A percentile compares a stretch with the other conserved stretches of the same genome.
Evolutionary conservation across 2,888 invertebrate species (phyloP).

Genomic region (Amblyjoppa fuscipennis): DNA sequence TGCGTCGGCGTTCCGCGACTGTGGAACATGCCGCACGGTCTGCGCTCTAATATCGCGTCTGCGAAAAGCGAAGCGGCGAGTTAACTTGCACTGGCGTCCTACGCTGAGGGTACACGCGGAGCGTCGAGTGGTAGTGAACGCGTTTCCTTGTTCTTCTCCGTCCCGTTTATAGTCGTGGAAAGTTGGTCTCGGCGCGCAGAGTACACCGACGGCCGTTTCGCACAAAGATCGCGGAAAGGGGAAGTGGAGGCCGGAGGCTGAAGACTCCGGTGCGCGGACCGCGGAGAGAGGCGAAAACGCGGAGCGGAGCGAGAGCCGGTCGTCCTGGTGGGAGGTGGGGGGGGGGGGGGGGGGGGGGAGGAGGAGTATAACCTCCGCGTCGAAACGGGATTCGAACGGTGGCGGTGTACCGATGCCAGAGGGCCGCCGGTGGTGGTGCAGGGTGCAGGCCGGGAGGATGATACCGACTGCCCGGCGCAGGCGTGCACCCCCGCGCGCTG

Average conservation of each 20-base stretch:
- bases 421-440: slow-evolving; percentile 50
- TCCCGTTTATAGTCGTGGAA: slow-evolving; percentile 30
- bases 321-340: slow-evolving; percentile 9
- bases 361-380: slow-evolving; percentile 53
- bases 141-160: slow-evolving; percentile 6
- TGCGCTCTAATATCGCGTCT: background rate
- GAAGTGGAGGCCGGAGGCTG: slow-evolving; percentile 33
- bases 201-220: slow-evolving; percentile 8
- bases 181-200: slow-evolving; percentile 39
- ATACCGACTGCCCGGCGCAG: slow-evolving; percentile 77
- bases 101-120: background rate
- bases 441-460: slow-evolving; percentile 45
- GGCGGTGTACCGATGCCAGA: slow-evolving; percentile 57
- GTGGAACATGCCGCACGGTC: background rate
- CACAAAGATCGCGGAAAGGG: slow-evolving; percentile 10
- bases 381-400: slow-evolving; percentile 61
- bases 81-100: background rate
- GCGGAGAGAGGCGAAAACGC: slow-evolving; percentile 27
- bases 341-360: slow-evolving; percentile 68
- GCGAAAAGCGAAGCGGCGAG: slow-evolving; percentile 7
- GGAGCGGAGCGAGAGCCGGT: slow-evolving; percentile 51
- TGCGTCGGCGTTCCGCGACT: slow-evolving; percentile 57
- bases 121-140: background rate
- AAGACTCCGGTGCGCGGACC: slow-evolving; percentile 42
- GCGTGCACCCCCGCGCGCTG: slow-evolving; percentile 79